Evolutionary conservation across 2,113 vertebrate genomes (phyloP), one percentile per base, ranked within the genome.

Genomic region (Rhodinocichla rosea): DNA sequence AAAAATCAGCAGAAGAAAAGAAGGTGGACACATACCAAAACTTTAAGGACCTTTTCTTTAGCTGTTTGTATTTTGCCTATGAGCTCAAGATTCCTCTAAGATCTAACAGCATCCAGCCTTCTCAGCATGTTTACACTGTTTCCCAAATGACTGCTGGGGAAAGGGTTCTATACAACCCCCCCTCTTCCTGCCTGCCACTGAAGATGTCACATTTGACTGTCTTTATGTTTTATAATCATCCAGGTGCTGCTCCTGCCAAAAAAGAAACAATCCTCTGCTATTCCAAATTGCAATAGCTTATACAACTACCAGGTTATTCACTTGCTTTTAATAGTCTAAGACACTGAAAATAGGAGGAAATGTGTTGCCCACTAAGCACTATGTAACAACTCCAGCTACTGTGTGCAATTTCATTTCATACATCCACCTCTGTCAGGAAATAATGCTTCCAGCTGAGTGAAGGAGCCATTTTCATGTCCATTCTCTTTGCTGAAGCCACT

Each of bases 381-480:
- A 24, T 6, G 45, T 47, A 96, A 84, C 6, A 15, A 55, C 53
- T 76, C 45, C 84, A 95, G 94, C 73, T 87, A 71, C 55, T 62
- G 37, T 19, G 78, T 26, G 78, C 55, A 82, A 45, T 92, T 92
- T 75, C 57, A 89, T 69, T 83, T 83, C 71, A 60, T 45, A 75
- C 39, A 87, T 71, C 76, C 57, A 65, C 63, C 81, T 92, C 80
- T 64, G 75, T 53, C 68, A 76, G 82, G 80, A 86, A 92, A 94
- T 74, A 88, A 94, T 55, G 56, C 52, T 82, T 52, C 87, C 94
- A 93, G 96, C 89, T 91, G 91, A 87, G 89, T 52, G 77, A 80
- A 94, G 89, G 78, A 96, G 63, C 28, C 78, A 93, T 91, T 97
- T 94, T 59, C 85, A 89, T 0, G 13, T 64, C 94, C 80, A 33